These are phyloP conservation scores for Danionella dracula DNA, from an alignment of 2,797 vertebrate species.

Conservation along the genomic window DNA sequence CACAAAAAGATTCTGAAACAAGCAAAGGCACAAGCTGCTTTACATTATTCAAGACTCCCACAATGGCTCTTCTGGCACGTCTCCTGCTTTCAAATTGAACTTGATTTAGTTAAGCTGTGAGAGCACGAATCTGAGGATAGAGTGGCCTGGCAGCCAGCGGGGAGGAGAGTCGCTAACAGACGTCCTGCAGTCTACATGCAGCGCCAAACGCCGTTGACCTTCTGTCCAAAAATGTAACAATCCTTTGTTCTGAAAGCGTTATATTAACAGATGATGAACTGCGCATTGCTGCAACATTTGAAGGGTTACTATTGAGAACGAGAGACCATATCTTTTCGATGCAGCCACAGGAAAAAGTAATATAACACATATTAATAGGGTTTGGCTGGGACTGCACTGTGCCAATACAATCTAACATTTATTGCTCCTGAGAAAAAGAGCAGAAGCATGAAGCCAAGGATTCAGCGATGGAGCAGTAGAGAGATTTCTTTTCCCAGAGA, in stretches of 20 bases:
- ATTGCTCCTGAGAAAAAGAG: constrained; percentile 21
- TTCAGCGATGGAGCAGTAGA: constrained; percentile 3
- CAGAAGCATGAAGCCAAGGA: constrained; percentile 7
- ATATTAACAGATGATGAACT: constrained; percentile 3
- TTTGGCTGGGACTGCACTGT: constrained; percentile 16
- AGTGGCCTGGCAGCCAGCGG: constrained; percentile 13
- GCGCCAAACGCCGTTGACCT: background rate
- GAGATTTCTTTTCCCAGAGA: constrained; percentile 23
- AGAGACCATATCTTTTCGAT: constrained; percentile 4
- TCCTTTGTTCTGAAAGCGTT: background rate
- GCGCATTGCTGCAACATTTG: background rate
- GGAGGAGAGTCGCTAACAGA: background rate
- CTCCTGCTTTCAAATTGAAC: constrained; percentile 38
- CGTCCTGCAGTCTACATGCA: constrained; percentile 5
- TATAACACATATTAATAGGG: constrained; percentile 36
- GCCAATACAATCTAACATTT: constrained; percentile 30
- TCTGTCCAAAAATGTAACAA: background rate
- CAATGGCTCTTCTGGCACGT: constrained; percentile 35
- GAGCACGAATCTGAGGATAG: constrained; percentile 24
- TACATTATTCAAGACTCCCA: constrained; percentile 43
- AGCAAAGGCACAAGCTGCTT: constrained; percentile 39
- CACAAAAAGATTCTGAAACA: constrained; percentile 32
- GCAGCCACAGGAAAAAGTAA: constrained; percentile 8
- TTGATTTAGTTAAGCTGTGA: constrained; percentile 40
- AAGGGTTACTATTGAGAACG: background rate